Evolutionary conservation across 2,113 vertebrate species (phyloP).

Genomic region (Macrotis lagotis): DNA sequence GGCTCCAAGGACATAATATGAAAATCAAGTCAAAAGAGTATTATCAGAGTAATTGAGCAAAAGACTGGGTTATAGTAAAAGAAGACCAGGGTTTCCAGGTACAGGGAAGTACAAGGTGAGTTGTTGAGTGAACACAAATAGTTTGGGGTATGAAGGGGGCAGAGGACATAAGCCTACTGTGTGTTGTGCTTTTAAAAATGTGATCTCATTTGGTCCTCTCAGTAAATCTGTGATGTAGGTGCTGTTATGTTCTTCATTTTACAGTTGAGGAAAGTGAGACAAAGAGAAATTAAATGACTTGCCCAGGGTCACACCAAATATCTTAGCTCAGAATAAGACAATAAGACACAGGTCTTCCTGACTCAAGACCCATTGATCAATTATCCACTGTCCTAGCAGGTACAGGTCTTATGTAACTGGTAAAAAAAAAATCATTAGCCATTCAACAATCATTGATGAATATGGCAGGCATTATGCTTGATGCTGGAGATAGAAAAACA

Average conservation of each 20-base stretch:
- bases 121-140: neutral
- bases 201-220: neutral
- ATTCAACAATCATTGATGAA: neutral
- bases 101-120: neutral
- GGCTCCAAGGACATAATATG: neutral
- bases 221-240: neutral
- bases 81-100: neutral
- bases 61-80: neutral
- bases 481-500: neutral
- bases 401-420: neutral
- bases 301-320: neutral
- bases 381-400: neutral
- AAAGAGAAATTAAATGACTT: neutral
- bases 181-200: neutral
- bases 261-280: neutral
- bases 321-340: neutral
- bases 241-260: neutral
- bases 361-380: too few relatives aligned
- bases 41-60: neutral
- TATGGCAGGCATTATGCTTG: neutral
- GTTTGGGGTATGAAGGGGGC: neutral
- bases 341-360: too few relatives aligned
- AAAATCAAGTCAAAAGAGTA: neutral
- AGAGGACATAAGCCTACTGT: neutral
- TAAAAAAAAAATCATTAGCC: neutral